These are phyloP conservation scores for Archilochus colubris DNA, from an alignment of 2,113 vertebrate genomes.

Conservation along the genomic window DNA sequence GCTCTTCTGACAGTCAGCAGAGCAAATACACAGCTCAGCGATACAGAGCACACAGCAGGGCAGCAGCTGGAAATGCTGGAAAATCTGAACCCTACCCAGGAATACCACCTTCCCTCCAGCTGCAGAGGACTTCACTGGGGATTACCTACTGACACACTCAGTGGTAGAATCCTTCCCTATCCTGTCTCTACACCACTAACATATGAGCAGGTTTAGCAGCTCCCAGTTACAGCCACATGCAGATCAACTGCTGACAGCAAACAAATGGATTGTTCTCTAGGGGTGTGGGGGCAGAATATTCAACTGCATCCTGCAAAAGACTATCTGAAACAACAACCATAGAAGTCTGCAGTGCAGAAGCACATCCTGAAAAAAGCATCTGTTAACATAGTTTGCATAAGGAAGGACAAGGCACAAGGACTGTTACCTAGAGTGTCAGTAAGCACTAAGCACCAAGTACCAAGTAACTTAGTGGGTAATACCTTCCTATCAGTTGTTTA, in stretches of 20 bases:
- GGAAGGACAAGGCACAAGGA: background rate
- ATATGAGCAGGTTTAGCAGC: background rate
- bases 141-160: background rate
- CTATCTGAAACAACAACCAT: background rate
- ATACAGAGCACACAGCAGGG: background rate
- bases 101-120: background rate
- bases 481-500: background rate
- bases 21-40: background rate
- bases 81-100: background rate
- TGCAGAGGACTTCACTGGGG: background rate
- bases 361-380: background rate
- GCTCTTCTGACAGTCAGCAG: background rate
- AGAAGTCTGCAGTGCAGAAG: background rate
- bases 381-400: background rate
- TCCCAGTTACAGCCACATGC: background rate
- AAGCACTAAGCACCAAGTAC: background rate
- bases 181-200: background rate
- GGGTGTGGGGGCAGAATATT: background rate
- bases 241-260: background rate
- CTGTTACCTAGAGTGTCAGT: background rate
- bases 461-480: background rate
- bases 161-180: background rate
- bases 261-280: background rate
- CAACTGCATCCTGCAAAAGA: background rate
- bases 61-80: background rate